A percentile compares a stretch with the other conserved stretches of the same genome.
These are phyloP conservation scores for Corapipo altera DNA, from an alignment of 2,113 vertebrate genomes.

Conservation along the genomic window DNA sequence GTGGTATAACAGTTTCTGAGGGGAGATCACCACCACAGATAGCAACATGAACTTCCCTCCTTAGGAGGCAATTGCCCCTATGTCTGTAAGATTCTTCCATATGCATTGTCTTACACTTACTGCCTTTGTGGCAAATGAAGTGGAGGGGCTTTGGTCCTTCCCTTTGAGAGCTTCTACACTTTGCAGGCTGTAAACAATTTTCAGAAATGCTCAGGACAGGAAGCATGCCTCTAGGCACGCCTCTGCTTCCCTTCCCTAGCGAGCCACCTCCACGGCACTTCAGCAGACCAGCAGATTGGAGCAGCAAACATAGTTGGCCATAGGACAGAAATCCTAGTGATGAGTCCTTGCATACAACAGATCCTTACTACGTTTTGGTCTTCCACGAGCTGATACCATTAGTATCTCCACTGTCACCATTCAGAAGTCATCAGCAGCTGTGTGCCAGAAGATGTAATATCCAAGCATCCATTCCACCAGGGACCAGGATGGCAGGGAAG, in stretches of 20 bases:
- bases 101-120: not conserved
- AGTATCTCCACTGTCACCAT: not conserved
- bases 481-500: not conserved
- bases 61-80: not conserved
- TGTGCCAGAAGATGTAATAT: not conserved
- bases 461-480: not conserved
- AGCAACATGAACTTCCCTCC: not conserved
- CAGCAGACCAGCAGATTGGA: not conserved
- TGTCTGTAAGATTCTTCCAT: not conserved
- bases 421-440: not conserved
- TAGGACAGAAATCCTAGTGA: not conserved
- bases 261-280: not conserved
- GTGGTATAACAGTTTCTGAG: constrained; percentile 17
- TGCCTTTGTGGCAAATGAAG: not conserved
- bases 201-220: not conserved
- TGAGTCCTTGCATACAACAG: not conserved
- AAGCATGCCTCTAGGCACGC: not conserved
- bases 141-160: not conserved
- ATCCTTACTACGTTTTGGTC: not conserved
- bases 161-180: not conserved
- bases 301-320: not conserved
- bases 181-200: not conserved
- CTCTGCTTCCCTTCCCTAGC: not conserved
- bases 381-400: not conserved
- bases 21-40: not conserved